Conservation (phyloP, 2,113 vertebrate species). For the Colinus virginianus region DNA sequence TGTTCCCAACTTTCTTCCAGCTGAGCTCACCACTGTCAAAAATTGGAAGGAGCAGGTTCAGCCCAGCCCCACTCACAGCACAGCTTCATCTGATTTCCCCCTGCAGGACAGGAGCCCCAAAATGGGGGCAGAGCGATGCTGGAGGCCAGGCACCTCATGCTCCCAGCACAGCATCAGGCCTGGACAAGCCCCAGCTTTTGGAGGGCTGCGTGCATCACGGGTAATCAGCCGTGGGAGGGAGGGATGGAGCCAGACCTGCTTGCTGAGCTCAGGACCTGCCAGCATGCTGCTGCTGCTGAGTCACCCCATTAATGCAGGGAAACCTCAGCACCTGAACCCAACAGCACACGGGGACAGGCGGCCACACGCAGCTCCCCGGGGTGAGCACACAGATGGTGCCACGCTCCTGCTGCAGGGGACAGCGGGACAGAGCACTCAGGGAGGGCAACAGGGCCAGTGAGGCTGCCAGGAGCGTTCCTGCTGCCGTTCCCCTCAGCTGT, state of each 20-base stretch:
- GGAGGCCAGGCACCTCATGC: background rate
- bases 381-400: background rate
- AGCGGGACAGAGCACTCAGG: rapidly evolving
- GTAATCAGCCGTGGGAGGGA: constrained; percentile 66
- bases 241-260: constrained; percentile 75
- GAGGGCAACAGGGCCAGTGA: background rate
- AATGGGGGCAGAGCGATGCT: background rate
- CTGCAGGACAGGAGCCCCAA: background rate
- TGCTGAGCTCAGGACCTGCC: constrained; percentile 64
- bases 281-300: constrained; percentile 52
- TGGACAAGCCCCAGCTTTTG: constrained; percentile 50
- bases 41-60: background rate
- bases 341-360: background rate
- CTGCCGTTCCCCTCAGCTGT: background rate
- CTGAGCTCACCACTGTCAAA: background rate
- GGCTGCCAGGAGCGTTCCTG: background rate
- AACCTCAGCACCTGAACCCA: constrained; percentile 60
- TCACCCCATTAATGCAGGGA: constrained; percentile 69
- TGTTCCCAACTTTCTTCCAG: background rate
- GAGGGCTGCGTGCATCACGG: constrained; percentile 49
- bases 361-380: background rate
- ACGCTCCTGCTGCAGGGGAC: background rate
- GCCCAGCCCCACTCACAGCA: background rate
- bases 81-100: background rate
- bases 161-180: constrained; percentile 44